Evolutionary conservation across 2,797 vertebrate genomes (phyloP), one percentile per base, ranked within the genome.

Genomic region (Molossus molossus): DNA sequence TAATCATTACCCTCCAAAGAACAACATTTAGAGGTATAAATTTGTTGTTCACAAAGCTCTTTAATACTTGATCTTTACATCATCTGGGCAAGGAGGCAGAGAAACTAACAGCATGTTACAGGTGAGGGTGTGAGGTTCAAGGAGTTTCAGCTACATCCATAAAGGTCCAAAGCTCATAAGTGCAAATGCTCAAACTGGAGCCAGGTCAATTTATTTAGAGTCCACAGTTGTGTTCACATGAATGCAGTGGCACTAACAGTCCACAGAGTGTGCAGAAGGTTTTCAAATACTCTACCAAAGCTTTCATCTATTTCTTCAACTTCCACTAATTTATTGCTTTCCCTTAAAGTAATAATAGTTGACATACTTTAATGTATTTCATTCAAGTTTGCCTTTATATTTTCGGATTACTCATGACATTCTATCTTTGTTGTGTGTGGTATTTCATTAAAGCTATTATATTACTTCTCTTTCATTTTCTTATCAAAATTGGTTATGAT

Each of bases 1-100:
- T 86, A 80, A 72, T 33, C 70, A 58, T 60, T 8, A 89, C 20
- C 4, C 27, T 62, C 14, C 65, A 60, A 93, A 69, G 29, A 88
- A 91, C 45, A 90, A 77, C 89, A 75, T 17, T 79, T 40, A 70
- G 5, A 75, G 23, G 9, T 29, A 40, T 81, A 65, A 40, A 86
- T 45, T 27, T 50, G 25, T 27, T 3, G 29, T 45, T 75, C 21
- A 62, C 17, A 67, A 84, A 88, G 20, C 15, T 94, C 55, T 92
- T 92, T 76, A 86, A 90, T 55, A 55, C 33, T 76, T 82, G 6
- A 75, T 53, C 53, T 79, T 91, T 29, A 45, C 7, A 79, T 79
- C 2, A 80, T 4, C 15, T 89, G 13, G 75, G 9, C 4, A 6
- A 45, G 37, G 48, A 94, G 20, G 14, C 9, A 60, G 29, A 20